Base-by-base conservation (phyloP, 92 coral and sea anemone species). In the Desmophyllum pertusum region DNA sequence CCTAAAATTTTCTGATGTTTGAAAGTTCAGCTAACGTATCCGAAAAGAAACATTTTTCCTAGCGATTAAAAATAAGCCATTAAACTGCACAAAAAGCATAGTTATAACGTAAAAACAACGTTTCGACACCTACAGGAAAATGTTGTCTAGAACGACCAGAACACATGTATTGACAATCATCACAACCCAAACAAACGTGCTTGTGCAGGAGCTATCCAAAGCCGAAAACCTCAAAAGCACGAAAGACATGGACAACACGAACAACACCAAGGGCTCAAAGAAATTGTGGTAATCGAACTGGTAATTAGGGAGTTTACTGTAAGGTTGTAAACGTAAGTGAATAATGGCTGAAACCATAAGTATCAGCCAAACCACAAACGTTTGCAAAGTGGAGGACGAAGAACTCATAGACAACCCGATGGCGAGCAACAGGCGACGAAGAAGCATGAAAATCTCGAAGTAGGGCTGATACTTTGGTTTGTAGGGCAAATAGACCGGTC, bases 401-500 rank as follows among this genome's bases (percentile, higher is more conserved):
- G 89, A 69, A 55, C 84, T 79, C 43, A 91, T 50, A 0, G 94
- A 88, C 63, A 91, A 80, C 29, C 85, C 76, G 17, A 76, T 36
- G 53, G 94, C 94, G 2, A 91, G 78, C 18, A 84, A 13, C 63
- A 91, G 33, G 51, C 91, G 88, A 1, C 92, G 92, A 23, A 79
- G 11, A 35, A 88, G 77, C 79, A 79, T 81, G 39, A 84, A 15
- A 45, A 91, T n/a, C 73, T 88, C 94, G 23, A 84, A 91, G 70
- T 69, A 91, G 59, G 40, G 64, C 41, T 68, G 94, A 46, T 79
- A 85, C 27, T 70, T 75, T 35, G 79, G 82, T 66, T 84, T 91
- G 80, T 91, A 91, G n/a, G 94, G 87, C 23, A 88, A 76, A 63
- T 91, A 91, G 17, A 88, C 55, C 0, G 92, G 83, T 3, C 94